Evolutionary conservation across 2,113 vertebrate genomes (phyloP).

Genomic region (Lagenorhynchus albirostris): DNA sequence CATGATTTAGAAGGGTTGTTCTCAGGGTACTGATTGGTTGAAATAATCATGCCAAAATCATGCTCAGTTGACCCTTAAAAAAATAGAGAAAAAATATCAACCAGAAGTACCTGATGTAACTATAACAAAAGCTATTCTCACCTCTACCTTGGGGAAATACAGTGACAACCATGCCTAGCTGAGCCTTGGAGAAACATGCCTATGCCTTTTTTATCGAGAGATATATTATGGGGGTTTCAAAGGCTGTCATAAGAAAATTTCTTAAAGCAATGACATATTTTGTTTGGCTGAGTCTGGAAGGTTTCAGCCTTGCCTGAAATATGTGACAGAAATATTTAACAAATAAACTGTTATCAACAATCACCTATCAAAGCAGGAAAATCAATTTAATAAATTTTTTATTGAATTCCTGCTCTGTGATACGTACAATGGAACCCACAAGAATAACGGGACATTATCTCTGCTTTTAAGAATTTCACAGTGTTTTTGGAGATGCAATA

Average conservation of each 20-base stretch:
- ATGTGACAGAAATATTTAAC: background rate
- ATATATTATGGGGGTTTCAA: background rate
- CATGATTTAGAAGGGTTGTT: background rate
- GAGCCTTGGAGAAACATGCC: background rate
- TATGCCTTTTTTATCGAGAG: background rate
- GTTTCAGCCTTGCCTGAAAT: background rate
- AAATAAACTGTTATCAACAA: background rate
- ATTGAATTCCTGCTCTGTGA: background rate
- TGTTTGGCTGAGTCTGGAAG: background rate
- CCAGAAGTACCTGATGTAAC: background rate
- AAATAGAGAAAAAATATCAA: background rate
- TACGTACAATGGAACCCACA: background rate
- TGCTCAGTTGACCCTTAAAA: background rate
- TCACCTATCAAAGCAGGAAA: background rate
- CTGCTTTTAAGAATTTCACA: background rate
- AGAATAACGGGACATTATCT: background rate
- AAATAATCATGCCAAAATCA: constrained; percentile 31
- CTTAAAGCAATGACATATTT: constrained; percentile 8
- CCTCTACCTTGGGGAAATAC: background rate
- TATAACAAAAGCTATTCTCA: constrained; percentile 3
- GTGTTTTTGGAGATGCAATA: background rate
- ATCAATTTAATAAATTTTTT: background rate
- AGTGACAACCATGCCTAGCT: background rate
- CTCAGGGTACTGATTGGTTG: background rate
- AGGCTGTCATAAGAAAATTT: background rate